A percentile compares a stretch with the other conserved stretches of the same genome.
Evolutionary conservation across 1,140 invertebrate species (phyloP).

Genomic region (Neoseiulus cucumeris): DNA sequence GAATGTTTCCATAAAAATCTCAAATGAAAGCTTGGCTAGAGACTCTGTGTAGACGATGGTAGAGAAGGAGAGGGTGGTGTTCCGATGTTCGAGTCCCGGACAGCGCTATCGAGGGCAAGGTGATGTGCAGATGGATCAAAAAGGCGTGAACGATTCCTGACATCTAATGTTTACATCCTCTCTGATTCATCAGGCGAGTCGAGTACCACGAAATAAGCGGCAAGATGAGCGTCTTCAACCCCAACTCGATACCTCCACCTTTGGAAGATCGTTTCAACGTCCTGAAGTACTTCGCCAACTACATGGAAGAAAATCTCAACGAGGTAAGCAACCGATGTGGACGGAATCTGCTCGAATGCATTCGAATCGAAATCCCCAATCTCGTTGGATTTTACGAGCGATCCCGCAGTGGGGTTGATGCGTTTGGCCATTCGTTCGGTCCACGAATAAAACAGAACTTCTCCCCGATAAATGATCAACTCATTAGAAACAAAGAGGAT

Average conservation of each 20-base stretch:
- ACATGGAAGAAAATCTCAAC: constrained; percentile 42
- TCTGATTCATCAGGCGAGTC: constrained; percentile 32
- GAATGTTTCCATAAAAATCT: background rate
- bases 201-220: constrained; percentile 37
- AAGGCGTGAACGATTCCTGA: too few species aligned
- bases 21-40: background rate
- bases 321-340: constrained; percentile 32
- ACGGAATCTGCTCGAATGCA: constrained; percentile 11
- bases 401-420: background rate
- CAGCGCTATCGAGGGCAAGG: too few species aligned
- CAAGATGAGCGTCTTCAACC: constrained; percentile 30
- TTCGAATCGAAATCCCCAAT: constrained; percentile 9
- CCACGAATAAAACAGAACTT: too few species aligned
- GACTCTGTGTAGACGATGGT: background rate
- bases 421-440: background rate
- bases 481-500: too few species aligned
- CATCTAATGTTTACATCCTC: too few species aligned
- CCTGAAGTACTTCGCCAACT: constrained; percentile 38
- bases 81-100: too few species aligned
- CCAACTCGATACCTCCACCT: constrained; percentile 30
- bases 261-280: constrained; percentile 36
- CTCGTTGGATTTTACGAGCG: constrained; percentile 21
- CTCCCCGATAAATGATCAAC: too few species aligned
- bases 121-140: too few species aligned
- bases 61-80: too few species aligned